These are phyloP conservation scores for Rachycentron canadum DNA, from an alignment of 2,797 vertebrate genomes.

Conservation along the genomic window DNA sequence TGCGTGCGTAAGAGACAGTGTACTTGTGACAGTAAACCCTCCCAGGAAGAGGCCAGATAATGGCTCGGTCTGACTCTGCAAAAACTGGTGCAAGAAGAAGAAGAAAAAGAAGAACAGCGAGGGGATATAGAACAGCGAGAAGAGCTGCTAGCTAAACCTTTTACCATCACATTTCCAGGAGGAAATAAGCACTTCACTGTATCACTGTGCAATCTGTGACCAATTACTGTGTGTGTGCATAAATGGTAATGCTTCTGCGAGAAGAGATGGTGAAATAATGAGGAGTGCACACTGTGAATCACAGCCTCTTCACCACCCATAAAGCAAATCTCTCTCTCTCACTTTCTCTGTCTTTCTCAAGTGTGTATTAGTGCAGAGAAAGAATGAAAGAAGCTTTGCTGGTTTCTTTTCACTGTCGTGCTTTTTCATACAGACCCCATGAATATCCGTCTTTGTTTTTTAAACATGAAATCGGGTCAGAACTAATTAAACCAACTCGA, in stretches of 20 bases:
- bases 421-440: slow-evolving; percentile 45
- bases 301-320: slow-evolving; percentile 66
- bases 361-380: slow-evolving; percentile 48
- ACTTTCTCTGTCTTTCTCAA: slow-evolving; percentile 48
- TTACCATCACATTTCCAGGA: slow-evolving; percentile 61
- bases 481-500: slow-evolving; percentile 53
- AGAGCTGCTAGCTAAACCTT: slow-evolving; percentile 50
- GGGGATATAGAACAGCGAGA: slow-evolving; percentile 1
- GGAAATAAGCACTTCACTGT: slow-evolving; percentile 67
- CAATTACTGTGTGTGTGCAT: slow-evolving; percentile 72
- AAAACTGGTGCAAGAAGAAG: slow-evolving; percentile 23
- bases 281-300: slow-evolving; percentile 66
- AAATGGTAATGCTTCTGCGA: slow-evolving; percentile 64
- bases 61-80: slow-evolving; percentile 77
- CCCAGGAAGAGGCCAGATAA: slow-evolving; percentile 69
- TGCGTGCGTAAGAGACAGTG: not conserved
- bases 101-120: slow-evolving; percentile 19
- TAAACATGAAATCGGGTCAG: slow-evolving; percentile 48
- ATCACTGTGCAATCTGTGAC: slow-evolving; percentile 71
- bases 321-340: slow-evolving; percentile 57
- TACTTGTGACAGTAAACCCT: slow-evolving; percentile 12
- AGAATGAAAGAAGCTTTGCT: slow-evolving; percentile 51
- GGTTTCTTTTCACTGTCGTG: slow-evolving; percentile 43
- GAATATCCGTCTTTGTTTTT: slow-evolving; percentile 66
- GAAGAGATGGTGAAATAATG: slow-evolving; percentile 69